Evolutionary conservation across 2,797 vertebrate genomes (phyloP), one percentile per base, ranked within the genome.

Genomic region (Falco rusticolus): DNA sequence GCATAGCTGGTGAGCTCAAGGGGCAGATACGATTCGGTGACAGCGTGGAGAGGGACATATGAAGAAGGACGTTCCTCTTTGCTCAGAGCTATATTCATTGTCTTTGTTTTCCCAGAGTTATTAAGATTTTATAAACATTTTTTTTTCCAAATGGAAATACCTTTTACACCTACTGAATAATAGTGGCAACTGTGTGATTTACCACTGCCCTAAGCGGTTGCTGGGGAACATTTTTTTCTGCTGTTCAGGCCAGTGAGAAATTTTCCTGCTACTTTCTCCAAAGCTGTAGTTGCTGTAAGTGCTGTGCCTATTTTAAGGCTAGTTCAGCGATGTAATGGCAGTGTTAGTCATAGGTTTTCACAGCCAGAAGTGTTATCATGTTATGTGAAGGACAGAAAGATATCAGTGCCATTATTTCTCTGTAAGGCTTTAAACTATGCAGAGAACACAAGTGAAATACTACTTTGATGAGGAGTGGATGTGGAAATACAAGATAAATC

Each of bases 291-390:
- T 86, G 18, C 65, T 70, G 5, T 87, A 71, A 72, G 37, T 75
- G 53, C 72, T 77, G n/a, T 81, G 69, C 50, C 60, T 96, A 78
- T 91, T 97, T 95, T 86, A 81, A 87, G 80, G 82, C 43, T 84
- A 65, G 48, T 91, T 88, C 59, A 82, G 28, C 70, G 76, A 54
- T 53, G 37, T 72, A 94, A 78, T 78, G 61, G 24, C 47, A 79
- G 65, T 26, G 41, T 78, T 92, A 81, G 69, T 88, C 0, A 0
- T 76, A 69, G 12, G 25, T 79, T 95, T 95, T 81, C 7, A 4
- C 86, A 89, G 70, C 26, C 70, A 61, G 43, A 88, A 77, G 74
- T 84, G 59, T 93, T 92, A 69, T 61, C 41, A 39, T 86, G 16
- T 26, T 90, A 90, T 6, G 14, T 56, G 65, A 84, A 90, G 76